These are phyloP conservation scores for Nematostella vectensis DNA, from an alignment of 92 coral and sea anemone species.

Conservation along the genomic window DNA sequence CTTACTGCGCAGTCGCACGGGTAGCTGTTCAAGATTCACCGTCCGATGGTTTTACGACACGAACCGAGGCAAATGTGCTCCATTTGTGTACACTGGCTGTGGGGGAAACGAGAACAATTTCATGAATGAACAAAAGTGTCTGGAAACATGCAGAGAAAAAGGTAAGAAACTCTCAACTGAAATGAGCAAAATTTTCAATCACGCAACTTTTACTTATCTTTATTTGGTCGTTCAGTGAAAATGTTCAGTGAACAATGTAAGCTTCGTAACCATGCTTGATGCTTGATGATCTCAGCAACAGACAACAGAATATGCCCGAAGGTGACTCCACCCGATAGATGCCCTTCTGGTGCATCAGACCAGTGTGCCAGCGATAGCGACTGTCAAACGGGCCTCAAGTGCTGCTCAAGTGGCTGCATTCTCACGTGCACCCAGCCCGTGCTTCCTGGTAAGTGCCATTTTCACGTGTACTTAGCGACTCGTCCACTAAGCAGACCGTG, in stretches of 20 bases:
- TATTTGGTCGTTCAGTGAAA: too few species aligned
- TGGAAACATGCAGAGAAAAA: constrained; percentile 28
- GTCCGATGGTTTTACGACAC: constrained; percentile 58
- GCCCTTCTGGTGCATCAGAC: constrained; percentile 16
- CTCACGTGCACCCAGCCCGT: constrained; percentile 39
- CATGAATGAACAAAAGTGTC: constrained; percentile 38
- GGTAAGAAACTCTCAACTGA: too few species aligned
- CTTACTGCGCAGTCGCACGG: constrained; percentile 23
- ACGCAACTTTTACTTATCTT: too few species aligned
- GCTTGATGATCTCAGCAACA: too few species aligned
- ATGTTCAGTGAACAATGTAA: too few species aligned
- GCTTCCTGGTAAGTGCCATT: constrained; percentile 32
- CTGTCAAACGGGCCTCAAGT: constrained; percentile 55
- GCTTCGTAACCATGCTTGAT: too few species aligned
- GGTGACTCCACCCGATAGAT: constrained; percentile 6
- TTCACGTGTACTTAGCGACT: too few species aligned
- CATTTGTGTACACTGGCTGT: constrained; percentile 72
- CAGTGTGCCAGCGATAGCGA: constrained; percentile 40
- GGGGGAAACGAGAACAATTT: constrained; percentile 66
- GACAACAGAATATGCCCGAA: constrained; percentile 43
- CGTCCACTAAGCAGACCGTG: too few species aligned
- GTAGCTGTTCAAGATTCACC: constrained; percentile 40
- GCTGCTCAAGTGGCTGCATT: constrained; percentile 59
- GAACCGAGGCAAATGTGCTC: constrained; percentile 26
- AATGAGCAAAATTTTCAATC: too few species aligned